Conservation (phyloP, 2,888 invertebrate species). For the Microchrysa polita region DNA sequence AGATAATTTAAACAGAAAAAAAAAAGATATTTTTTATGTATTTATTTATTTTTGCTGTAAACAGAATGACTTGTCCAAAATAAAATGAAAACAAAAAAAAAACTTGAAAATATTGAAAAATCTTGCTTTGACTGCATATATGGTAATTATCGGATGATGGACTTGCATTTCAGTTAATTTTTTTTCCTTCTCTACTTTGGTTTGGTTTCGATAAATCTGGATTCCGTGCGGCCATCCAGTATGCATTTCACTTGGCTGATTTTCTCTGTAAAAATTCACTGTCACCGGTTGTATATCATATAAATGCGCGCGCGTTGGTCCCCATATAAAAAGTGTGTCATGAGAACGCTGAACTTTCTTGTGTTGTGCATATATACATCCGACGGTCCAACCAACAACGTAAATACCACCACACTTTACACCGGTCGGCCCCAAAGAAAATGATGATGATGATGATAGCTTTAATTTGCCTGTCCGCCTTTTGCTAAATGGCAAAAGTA, state of each 20-base stretch:
- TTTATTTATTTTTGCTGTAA: slow-evolving; percentile 10
- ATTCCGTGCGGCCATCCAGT: neutral
- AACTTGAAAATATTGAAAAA: too few species aligned
- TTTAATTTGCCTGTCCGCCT: neutral
- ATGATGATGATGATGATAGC: slow-evolving; percentile 3
- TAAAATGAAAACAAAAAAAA: neutral
- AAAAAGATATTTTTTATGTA: neutral
- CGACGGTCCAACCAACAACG: too few species aligned
- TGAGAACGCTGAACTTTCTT: slow-evolving; percentile 40
- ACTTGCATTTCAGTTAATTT: neutral
- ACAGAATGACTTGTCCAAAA: slow-evolving; percentile 4
- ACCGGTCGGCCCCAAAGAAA: too few species aligned
- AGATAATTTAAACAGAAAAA: too few species aligned
- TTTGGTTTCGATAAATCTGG: neutral
- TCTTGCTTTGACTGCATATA: neutral
- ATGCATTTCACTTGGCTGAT: slow-evolving; percentile 25
- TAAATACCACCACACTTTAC: too few species aligned
- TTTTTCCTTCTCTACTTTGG: neutral
- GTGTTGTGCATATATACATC: neutral
- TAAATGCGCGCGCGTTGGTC: too few species aligned
- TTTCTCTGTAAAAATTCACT: slow-evolving; percentile 47
- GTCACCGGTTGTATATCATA: slow-evolving; percentile 48
- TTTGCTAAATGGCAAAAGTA: too few species aligned
- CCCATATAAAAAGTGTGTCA: slow-evolving; percentile 45
- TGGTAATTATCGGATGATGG: neutral